Conservation (phyloP, 2,888 invertebrate genomes). For the Ceraclea dissimilis region DNA sequence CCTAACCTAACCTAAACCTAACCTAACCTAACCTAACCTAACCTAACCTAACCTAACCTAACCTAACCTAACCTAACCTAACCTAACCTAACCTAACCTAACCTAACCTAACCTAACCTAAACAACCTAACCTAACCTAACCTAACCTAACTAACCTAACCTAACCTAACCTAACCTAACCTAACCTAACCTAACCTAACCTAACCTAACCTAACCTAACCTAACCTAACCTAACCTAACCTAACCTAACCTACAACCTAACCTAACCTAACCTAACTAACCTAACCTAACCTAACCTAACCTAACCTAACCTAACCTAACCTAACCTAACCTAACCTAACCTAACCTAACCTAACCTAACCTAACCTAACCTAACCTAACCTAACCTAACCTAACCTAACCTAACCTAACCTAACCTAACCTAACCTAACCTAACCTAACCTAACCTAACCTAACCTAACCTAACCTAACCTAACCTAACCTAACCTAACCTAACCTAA, state of each 20-base stretch:
- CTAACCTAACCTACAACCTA: slow-evolving; percentile 8
- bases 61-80: slow-evolving; percentile 25
- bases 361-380: slow-evolving; percentile 21
- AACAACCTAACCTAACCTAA: slow-evolving; percentile 8
- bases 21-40: slow-evolving; percentile 23
- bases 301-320: neutral
- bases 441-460: slow-evolving; percentile 20
- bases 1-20: slow-evolving; percentile 26
- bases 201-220: slow-evolving; percentile 10
- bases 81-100: slow-evolving; percentile 10
- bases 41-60: slow-evolving; percentile 21
- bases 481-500: slow-evolving; percentile 24
- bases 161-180: slow-evolving; percentile 10
- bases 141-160: slow-evolving; percentile 10
- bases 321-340: slow-evolving; percentile 5
- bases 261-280: slow-evolving; percentile 9
- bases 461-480: slow-evolving; percentile 23
- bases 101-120: slow-evolving; percentile 10
- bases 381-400: slow-evolving; percentile 18
- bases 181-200: slow-evolving; percentile 9
- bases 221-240: slow-evolving; percentile 10
- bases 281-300: slow-evolving; percentile 7
- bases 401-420: slow-evolving; percentile 15
- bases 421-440: slow-evolving; percentile 20
- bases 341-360: slow-evolving; percentile 14